Evolutionary conservation across 2,797 vertebrate genomes (phyloP), one percentile per base, ranked within the genome.

Genomic region (Balearica regulorum): DNA sequence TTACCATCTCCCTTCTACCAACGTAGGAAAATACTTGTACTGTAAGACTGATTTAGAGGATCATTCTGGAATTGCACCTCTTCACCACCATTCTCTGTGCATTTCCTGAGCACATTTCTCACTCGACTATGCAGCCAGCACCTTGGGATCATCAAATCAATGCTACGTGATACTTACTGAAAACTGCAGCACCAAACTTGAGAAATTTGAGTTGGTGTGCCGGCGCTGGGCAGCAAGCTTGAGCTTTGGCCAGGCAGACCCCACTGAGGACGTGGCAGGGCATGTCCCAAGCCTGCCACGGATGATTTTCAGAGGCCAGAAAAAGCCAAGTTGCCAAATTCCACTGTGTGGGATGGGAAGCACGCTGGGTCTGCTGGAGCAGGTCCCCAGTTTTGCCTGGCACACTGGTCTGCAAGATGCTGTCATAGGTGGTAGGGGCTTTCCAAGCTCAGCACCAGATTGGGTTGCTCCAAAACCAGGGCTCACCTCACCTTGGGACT

Each of bases 241-340:
- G 0, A 70, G 29, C 26, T 29, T 29, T 10, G 5, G 39, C 48
- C 28, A 7, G 37, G 54, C 43, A 81, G 37, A 55, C 2, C 8
- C 26, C 31, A n/a, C 17, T 1, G 5, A 79, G 54, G 58, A 66
- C 28, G 19, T 2, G 10, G 10, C 49, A 37, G 19, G 33, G 19
- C 22, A 16, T 1, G 3, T 31, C 35, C 60, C 72, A 55, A 6
- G 4, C 21, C 39, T 35, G 12, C 14, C 15, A 3, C 3, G 1
- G 44, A 48, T 26, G 49, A 79, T 54, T 83, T 84, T 18, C 43
- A 79, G 43, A 54, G 17, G 26, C 24, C 44, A 58, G 43, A 60
- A 24, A 26, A 21, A 46, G 21, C 55, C 21, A 9, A 39, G 43
- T 12, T n/a, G 49, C 29, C 0, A 0, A 2, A 0, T 4, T 54